Conservation (phyloP, 2,888 invertebrate species). For the Metallyticus violacea region DNA sequence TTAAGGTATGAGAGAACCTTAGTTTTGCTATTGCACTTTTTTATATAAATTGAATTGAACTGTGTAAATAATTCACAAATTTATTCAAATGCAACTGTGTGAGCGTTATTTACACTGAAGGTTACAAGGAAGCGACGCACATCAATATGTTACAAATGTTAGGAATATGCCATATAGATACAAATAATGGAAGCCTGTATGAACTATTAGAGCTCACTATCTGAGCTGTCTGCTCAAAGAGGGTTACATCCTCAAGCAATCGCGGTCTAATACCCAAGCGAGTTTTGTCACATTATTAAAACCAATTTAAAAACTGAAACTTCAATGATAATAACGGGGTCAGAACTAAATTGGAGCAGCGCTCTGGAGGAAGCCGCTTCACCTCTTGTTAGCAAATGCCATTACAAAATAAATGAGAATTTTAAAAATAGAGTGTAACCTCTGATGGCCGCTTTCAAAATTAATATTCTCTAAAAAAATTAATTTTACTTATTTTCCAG, state of each 20-base stretch:
- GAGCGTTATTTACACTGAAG: too few species aligned
- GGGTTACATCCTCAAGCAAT: neutral
- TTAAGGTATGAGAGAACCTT: too few species aligned
- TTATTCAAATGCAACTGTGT: too few species aligned
- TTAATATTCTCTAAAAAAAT: neutral
- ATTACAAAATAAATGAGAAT: neutral
- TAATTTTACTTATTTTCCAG: neutral
- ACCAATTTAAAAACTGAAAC: neutral
- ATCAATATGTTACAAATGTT: too few species aligned
- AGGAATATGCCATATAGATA: too few species aligned
- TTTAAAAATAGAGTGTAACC: neutral
- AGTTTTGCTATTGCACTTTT: too few species aligned
- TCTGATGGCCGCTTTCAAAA: neutral
- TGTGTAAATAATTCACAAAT: too few species aligned
- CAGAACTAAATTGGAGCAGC: neutral
- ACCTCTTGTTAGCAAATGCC: neutral
- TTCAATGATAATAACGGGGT: neutral
- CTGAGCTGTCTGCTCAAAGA: neutral
- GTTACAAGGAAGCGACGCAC: too few species aligned
- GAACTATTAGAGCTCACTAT: too few species aligned
- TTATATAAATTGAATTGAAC: too few species aligned
- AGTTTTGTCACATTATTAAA: neutral
- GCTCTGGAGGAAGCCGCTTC: neutral
- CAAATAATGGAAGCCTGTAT: too few species aligned
- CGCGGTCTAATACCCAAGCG: neutral